Conservation (phyloP, 2,797 vertebrate species). For the Molossus molossus region DNA sequence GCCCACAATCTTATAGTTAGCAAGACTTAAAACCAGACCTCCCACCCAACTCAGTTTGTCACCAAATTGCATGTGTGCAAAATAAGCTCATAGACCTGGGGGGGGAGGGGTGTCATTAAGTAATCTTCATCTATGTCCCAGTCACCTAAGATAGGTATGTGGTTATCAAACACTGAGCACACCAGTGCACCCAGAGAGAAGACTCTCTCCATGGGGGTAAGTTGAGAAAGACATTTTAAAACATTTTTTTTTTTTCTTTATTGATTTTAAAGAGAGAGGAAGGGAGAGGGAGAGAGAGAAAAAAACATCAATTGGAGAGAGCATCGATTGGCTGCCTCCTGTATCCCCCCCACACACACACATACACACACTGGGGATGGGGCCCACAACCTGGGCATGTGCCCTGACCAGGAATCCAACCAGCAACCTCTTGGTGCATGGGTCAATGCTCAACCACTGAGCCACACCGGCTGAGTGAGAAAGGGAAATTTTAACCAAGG, state of each 20-base stretch:
- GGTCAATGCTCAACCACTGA: too few species aligned
- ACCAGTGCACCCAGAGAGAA: neutral
- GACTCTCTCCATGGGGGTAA: neutral
- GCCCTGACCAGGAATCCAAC: too few species aligned
- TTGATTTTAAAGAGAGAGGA: too few species aligned
- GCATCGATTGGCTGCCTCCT: too few species aligned
- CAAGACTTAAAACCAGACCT: neutral
- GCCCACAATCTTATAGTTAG: neutral
- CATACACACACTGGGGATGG: too few species aligned
- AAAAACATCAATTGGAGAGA: too few species aligned
- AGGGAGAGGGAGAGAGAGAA: too few species aligned
- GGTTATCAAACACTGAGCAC: neutral
- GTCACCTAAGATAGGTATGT: neutral
- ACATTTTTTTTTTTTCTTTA: too few species aligned
- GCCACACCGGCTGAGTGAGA: too few species aligned
- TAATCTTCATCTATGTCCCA: neutral
- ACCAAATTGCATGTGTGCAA: neutral
- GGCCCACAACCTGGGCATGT: too few species aligned
- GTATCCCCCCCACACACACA: too few species aligned
- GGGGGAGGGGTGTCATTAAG: rapidly evolving
- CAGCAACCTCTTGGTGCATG: too few species aligned
- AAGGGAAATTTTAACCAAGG: neutral
- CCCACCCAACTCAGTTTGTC: neutral
- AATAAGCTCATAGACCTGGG: neutral
- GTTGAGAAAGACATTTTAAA: neutral